Base-by-base conservation (phyloP, 2,113 vertebrate genomes). In the Octodon degus region DNA sequence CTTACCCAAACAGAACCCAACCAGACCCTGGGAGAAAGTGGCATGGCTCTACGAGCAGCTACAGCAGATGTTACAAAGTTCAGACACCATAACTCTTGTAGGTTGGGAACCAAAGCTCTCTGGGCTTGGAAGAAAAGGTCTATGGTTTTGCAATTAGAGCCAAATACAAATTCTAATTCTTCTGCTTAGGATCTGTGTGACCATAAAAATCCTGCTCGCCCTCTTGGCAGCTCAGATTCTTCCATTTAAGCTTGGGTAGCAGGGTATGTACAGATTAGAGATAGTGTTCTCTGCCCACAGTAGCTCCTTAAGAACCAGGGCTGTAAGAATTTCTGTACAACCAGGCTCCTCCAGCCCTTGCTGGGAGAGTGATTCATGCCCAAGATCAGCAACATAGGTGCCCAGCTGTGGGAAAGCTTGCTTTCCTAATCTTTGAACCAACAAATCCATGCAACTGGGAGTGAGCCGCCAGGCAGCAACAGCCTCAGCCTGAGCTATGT, bases 141-240 rank as follows among this genome's bases (percentile, higher is more conserved):
- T 25, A 24, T 80, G 27, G 12, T 32, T 95, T 94, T 84, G n/a
- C 89, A 86, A 92, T 27, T 47, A 95, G 32, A 65, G 32, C 89
- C 37, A 1, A 81, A 58, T 79, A 94, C 60, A 85, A 91, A 90
- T 53, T 50, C 4, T 60, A 67, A 7, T 58, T 97, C 50, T 74
- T 50, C 10, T 20, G 53, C 10, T 58, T 86, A 50, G 58, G 3
- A 37, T 3, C 43, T 89, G 1, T 77, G 24, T 91, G 53, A 47
- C 9, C 34, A 72, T 77, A 53, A 60, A 74, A 79, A 96, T 55
- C 25, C 47, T 84, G 40, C 24, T 91, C 37, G 67, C 6, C 27
- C 37, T 47, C 68, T 79, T 65, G 86, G 68, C 89, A 37, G 22
- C 30, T 83, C 77, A 22, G 8, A 63, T 91, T 94, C 50, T 91